Evolutionary conservation across 2,888 invertebrate genomes (phyloP), one percentile per base, ranked within the genome.

Genomic region (Drosophila eohydei): DNA sequence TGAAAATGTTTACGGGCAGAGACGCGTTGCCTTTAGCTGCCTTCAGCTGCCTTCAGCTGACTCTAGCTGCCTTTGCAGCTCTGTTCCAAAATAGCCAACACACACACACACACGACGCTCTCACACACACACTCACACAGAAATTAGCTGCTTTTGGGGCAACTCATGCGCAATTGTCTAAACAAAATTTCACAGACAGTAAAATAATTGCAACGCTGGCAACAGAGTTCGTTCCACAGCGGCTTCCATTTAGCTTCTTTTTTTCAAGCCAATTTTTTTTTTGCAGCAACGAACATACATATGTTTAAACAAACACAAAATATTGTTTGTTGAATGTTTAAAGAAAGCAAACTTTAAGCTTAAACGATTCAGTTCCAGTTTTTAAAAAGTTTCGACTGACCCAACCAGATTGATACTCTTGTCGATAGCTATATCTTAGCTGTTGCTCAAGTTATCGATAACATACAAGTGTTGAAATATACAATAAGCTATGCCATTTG

Each of bases 1-100:
- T 89, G 90, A 88, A 84, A 84, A 88, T 85, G 88, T 88, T 84
- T 89, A 81, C 84, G 69, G 78, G 63, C 79, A 70, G 74, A 52
- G 68, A 59, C 40, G 54, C 55, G 54, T 61, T 61, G 78, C 61
- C 59, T 66, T 64, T 50, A 60, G 58, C 69, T 43, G 43, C 16
- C 43, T 40, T 40, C 2, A 44, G 44, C 44, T 61, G 78, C 61
- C 58, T 66, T 64, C 40, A 60, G 58, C 69, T 50, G 50, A 50
- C 16, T 50, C 12, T 50, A 52, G 52, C 52, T 67, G 63, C 71
- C 64, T 79, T 58, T 54, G 40, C 64, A 64, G 64, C 60, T 77
- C 65, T 56, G 63, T 84, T 85, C 89, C 83, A 83, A 83, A 87
- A 89, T 74, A 88, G 71, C 64, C 55, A 71, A 64, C 41, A 62